phyloP scores from a whole-genome alignment of 2,113 vertebrate genomes.

The Lophius piscatorius region DNA sequence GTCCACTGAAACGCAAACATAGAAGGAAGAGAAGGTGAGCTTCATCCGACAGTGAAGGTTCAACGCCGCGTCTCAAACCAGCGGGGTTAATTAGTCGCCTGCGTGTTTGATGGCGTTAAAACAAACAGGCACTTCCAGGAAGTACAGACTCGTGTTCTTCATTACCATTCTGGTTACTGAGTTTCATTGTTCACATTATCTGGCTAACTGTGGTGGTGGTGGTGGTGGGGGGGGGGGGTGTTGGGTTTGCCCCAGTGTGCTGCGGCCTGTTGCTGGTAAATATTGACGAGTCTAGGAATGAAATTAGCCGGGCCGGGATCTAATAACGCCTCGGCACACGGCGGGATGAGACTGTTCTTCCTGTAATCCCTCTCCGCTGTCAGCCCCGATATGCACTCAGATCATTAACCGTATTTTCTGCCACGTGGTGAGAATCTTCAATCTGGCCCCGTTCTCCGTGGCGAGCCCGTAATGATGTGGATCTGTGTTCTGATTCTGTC shows the following conservation, averaged over 20 bases:
- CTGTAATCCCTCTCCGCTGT: conserved; percentile 74
- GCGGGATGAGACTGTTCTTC: conserved; percentile 74
- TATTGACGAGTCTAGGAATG: conserved; percentile 73
- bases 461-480: conserved; percentile 48
- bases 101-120: conserved; percentile 44
- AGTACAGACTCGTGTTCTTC: conserved; percentile 19
- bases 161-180: conserved; percentile 25
- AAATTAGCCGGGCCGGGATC: conserved; percentile 74
- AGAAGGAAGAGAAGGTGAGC: conserved; percentile 38
- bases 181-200: conserved; percentile 16
- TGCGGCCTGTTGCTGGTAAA: conserved; percentile 72
- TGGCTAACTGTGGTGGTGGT: too few relatives aligned
- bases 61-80: conserved; percentile 21
- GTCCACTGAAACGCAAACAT: conserved; percentile 84
- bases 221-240: too few relatives aligned
- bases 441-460: conserved; percentile 28
- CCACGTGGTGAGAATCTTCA: conserved; percentile 46
- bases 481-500: conserved; percentile 72
- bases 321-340: conserved; percentile 72
- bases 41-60: conserved; percentile 23
- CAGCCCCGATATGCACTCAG: conserved; percentile 61
- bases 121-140: conserved; percentile 39
- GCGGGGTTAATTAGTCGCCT: conserved; percentile 31
- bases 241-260: conserved; percentile 36
- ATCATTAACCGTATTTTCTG: conserved; percentile 69